Base-by-base conservation (phyloP, 2,888 invertebrate species). In the Conops quadrifasciatus region DNA sequence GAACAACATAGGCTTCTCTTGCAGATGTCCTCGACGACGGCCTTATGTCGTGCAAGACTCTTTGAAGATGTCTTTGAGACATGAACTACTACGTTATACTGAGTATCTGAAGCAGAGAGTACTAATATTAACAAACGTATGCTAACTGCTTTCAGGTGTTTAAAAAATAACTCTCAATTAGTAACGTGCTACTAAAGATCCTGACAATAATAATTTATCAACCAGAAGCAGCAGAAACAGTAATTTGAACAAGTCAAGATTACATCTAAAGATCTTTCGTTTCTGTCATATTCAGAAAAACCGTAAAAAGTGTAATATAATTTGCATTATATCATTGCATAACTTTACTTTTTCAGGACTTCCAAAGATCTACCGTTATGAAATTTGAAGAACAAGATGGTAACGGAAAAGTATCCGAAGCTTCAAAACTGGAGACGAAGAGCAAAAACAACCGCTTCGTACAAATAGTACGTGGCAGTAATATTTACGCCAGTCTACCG, bases 401-500 rank as follows among this genome's bases (percentile, higher is more conserved):
- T 19, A 28, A 47, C 13, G 59, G 30, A 28, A 13, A 49, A 24
- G n/a, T 11, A 19, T 15, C 30, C 60, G 67, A 67, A 15, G 28
- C 16, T 53, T 28, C 15, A n/a, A 67, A 59, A 19, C 16, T 56
- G 58, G 58, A 67, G 4, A 67, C 3, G 28, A 60, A 58, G 3
- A 9, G 24, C 21, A 67, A 47, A 47, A 60, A 16, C n/a, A 60
- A 16, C 26, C 28, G 13, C 19, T 60, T 45, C 49, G 2, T 47
- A 24, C 58, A 45, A 28, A n/a, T 60, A 47, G 78, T 74, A 65
- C 77, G 81, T 56, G 78, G 79, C 75, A 80, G 80, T 65, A 80
- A 78, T 24, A 76, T 77, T 72, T 81, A 80, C 69, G 73, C 81
- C 64, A 80, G 80, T 72, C 75, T 80, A 69, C 80, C 81, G 71